Base-by-base conservation (phyloP, 2,888 invertebrate genomes). In the Pasiphila rectangulata region DNA sequence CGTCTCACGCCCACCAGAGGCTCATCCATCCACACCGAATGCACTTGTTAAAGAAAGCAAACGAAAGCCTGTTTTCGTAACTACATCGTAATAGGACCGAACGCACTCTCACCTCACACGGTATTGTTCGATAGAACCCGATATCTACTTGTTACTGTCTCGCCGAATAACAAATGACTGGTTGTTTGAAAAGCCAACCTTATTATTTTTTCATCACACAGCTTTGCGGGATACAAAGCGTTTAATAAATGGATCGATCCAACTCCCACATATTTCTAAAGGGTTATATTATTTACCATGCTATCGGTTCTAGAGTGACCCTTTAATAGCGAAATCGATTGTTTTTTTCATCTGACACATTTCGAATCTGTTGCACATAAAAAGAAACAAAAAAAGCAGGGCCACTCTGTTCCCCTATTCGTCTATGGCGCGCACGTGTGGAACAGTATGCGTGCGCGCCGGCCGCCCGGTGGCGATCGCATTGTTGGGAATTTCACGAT, bases 401-500 rank as follows among this genome's bases (percentile, higher is more conserved):
- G 49, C 54, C 40, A 35, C 53, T 56, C 53, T 53, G 50, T 50
- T 29, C 27, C 38, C 42, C 27, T 40, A 45, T 47, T 56, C 27
- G 49, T 57, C 54, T 56, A 46, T 54, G 54, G 54, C 54, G 63
- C 69, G 80, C 85, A 85, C 86, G 84, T 84, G 86, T 83, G 79
- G 75, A 64, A 62, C 63, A 41, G 51, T 40, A 51, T 53, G 64
- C 61, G 63, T 57, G 71, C 70, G 75, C 72, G 64, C 69, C 59
- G 57, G 60, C 63, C 64, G 61, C 61, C 54, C 63, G 64, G 59
- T 55, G 60, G 54, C 68, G 75, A 70, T 69, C 73, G 67, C 77
- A 79, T 87, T 86, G 87, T 88, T 87, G 75, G 76, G 72, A 77
- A 85, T 83, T 84, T 84, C 79, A 81, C 78, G 74, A 84, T 75